Conservation (phyloP, 2,797 vertebrate genomes). For the Alfaro cultratus region DNA sequence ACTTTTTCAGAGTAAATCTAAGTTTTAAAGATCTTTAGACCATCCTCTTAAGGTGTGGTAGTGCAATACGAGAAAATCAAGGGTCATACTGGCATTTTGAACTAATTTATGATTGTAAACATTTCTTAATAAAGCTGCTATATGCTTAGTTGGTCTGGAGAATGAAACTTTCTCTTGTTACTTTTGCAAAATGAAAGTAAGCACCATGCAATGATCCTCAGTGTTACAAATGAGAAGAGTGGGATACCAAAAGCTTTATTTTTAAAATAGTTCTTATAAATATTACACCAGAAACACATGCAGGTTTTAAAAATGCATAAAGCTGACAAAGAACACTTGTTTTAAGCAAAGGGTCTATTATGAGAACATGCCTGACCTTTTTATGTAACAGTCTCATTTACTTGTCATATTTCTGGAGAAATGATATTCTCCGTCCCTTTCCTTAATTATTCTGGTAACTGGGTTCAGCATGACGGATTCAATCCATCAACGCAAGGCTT, state of each 20-base stretch:
- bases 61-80: constrained; percentile 73
- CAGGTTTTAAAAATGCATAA: constrained; percentile 78
- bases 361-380: constrained; percentile 23
- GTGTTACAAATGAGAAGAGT: constrained; percentile 18
- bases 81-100: constrained; percentile 66
- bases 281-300: constrained; percentile 73
- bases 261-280: constrained; percentile 79
- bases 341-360: constrained; percentile 47
- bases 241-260: constrained; percentile 78
- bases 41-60: constrained; percentile 67
- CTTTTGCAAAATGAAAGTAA: not conserved
- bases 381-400: constrained; percentile 26
- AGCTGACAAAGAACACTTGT: constrained; percentile 55
- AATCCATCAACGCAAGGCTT: constrained; percentile 15
- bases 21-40: constrained; percentile 49
- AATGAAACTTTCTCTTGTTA: constrained; percentile 42
- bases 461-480: constrained; percentile 22
- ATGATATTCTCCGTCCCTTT: not conserved
- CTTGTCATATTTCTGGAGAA: constrained; percentile 1
- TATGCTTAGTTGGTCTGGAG: constrained; percentile 56
- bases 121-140: constrained; percentile 86
- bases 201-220: not conserved
- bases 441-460: constrained; percentile 43
- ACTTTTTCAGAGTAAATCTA: constrained; percentile 37
- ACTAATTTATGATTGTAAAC: constrained; percentile 82